Percentiles rank a stretch among this genome's conserved stretches.
Evolutionary conservation across 2,888 invertebrate genomes (phyloP).

Genomic region (Cryptocheilus praepositus): DNA sequence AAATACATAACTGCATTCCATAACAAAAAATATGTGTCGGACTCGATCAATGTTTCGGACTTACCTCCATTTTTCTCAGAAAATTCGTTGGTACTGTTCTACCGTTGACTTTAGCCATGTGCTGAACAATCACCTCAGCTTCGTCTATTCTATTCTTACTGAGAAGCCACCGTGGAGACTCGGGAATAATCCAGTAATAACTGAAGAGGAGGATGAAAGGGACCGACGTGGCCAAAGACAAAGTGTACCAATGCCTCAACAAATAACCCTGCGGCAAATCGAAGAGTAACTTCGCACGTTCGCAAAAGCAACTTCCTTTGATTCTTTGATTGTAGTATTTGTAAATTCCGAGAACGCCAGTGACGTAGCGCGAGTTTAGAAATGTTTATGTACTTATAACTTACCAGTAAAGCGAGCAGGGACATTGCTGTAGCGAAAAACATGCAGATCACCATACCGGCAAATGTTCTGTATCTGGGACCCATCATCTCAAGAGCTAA

Average conservation of each 20-base stretch:
- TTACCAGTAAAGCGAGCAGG: constrained; percentile 78
- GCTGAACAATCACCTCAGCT: constrained; percentile 80
- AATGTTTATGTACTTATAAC: constrained; percentile 29
- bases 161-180: constrained; percentile 83
- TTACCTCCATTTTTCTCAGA: constrained; percentile 79
- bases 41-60: background rate
- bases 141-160: constrained; percentile 81
- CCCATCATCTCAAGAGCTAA: constrained; percentile 81
- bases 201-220: constrained; percentile 80
- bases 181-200: constrained; percentile 82
- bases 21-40: too few species aligned
- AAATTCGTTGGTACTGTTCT: constrained; percentile 78
- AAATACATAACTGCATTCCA: too few species aligned
- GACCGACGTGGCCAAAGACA: constrained; percentile 80
- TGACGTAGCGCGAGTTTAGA: too few species aligned
- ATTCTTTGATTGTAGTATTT: background rate
- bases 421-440: constrained; percentile 82
- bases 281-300: background rate
- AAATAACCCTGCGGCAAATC: constrained; percentile 74
- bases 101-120: constrained; percentile 80
- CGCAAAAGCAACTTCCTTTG: background rate
- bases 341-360: too few species aligned
- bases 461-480: constrained; percentile 79
- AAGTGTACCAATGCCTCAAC: constrained; percentile 79
- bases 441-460: constrained; percentile 82